Evolutionary conservation across 2,797 vertebrate species (phyloP).

Genomic region (Coendou prehensilis): DNA sequence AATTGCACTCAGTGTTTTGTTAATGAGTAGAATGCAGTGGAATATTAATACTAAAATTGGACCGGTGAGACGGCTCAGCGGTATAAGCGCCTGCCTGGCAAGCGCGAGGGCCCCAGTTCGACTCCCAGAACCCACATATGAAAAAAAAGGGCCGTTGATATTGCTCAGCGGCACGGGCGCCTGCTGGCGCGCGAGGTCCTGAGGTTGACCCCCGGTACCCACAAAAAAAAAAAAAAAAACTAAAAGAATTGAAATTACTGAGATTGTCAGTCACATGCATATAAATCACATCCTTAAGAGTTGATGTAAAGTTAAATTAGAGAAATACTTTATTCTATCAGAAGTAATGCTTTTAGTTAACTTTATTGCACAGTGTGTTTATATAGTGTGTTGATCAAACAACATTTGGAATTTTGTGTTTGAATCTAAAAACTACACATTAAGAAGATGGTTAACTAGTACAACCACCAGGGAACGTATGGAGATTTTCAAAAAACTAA

Average conservation of each 20-base stretch:
- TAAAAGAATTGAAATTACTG: conserved; percentile 1
- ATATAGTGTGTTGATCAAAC: not conserved
- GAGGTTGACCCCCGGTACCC: too few species aligned
- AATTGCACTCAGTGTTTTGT: conserved; percentile 2
- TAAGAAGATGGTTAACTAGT: not conserved
- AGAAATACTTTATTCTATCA: not conserved
- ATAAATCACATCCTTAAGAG: not conserved
- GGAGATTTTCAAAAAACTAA: not conserved
- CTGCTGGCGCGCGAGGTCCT: too few species aligned
- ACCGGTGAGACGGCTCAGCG: too few species aligned
- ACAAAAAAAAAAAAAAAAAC: not conserved
- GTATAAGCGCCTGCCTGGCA: too few species aligned
- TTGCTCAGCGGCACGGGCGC: too few species aligned
- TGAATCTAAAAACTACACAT: not conserved
- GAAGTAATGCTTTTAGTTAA: not conserved
- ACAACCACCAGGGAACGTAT: not conserved
- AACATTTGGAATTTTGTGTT: not conserved
- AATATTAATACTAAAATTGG: conserved; percentile 16
- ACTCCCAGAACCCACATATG: too few species aligned
- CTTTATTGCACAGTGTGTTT: not conserved
- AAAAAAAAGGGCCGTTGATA: too few species aligned
- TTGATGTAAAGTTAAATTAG: not conserved
- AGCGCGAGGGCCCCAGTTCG: too few species aligned
- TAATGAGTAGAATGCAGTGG: not conserved
- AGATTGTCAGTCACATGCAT: not conserved